phyloP scores from a whole-genome alignment of 2,888 invertebrate genomes.

The Saturnia pavonia region DNA sequence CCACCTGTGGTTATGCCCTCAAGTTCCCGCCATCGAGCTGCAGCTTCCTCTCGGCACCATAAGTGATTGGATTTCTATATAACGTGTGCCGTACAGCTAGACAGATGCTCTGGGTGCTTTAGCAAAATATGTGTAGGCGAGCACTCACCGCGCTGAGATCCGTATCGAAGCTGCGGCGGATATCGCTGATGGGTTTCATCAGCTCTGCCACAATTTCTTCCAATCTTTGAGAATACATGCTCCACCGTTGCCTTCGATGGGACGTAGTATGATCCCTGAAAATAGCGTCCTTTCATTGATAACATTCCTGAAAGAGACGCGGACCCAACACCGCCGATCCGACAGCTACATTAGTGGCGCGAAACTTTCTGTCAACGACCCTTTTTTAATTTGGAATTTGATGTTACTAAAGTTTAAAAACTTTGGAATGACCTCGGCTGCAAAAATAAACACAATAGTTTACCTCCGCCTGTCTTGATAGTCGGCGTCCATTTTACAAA shows the following conservation, averaged over 20 bases:
- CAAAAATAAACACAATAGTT: conserved; percentile 24
- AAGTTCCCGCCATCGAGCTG: neutral
- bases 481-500: conserved; percentile 78
- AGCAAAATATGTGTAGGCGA: conserved; percentile 13
- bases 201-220: conserved; percentile 73
- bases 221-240: conserved; percentile 71
- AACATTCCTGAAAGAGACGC: conserved; percentile 64
- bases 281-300: conserved; percentile 59
- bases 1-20: neutral
- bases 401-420: conserved; percentile 33
- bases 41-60: neutral
- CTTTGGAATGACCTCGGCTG: conserved; percentile 12
- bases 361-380: conserved; percentile 70
- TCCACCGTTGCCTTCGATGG: conserved; percentile 67
- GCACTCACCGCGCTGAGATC: conserved; percentile 70
- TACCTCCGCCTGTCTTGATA: conserved; percentile 59
- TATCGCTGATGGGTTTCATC: conserved; percentile 70
- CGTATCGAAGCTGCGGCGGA: conserved; percentile 69
- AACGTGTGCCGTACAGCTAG: neutral
- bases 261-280: conserved; percentile 62
- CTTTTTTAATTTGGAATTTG: conserved; percentile 51
- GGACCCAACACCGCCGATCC: conserved; percentile 45
- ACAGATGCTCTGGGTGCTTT: neutral
- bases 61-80: neutral
- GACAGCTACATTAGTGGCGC: conserved; percentile 60